phyloP scores from a whole-genome alignment of 2,888 invertebrate genomes.

The Aproaerema taeniolella region DNA sequence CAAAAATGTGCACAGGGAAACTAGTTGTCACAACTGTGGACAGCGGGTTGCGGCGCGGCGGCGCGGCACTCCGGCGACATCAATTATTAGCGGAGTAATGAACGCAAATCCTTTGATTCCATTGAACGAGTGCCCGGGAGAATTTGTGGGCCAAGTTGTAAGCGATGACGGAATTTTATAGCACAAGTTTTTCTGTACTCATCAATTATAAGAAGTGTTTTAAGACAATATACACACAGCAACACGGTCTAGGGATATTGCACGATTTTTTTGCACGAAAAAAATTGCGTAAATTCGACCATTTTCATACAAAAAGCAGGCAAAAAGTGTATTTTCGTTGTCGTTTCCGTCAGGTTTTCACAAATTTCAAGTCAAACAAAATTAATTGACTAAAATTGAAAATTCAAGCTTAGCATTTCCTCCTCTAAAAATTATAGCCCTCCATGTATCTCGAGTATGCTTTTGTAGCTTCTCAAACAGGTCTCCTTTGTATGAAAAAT shows the following conservation, averaged over 20 bases:
- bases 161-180: not conserved
- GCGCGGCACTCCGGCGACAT: constrained; percentile 34
- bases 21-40: constrained; percentile 21
- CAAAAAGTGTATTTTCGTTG: not conserved
- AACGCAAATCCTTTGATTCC: constrained; percentile 76
- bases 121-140: constrained; percentile 65
- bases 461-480: too few species aligned
- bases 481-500: too few species aligned
- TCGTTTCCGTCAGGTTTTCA: not conserved
- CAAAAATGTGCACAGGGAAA: too few species aligned
- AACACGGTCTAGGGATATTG: not conserved
- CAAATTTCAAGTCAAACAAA: not conserved
- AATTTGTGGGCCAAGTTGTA: constrained; percentile 26
- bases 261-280: not conserved
- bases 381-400: too few species aligned
- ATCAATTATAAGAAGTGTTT: not conserved
- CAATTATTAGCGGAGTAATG: constrained; percentile 71
- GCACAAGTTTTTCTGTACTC: not conserved
- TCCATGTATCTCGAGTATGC: too few species aligned
- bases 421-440: too few species aligned
- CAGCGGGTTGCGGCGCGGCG: constrained; percentile 23
- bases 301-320: not conserved
- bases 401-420: too few species aligned
- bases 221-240: not conserved
- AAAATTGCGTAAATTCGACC: not conserved